Evolutionary conservation across 2,888 invertebrate genomes (phyloP), one percentile per base, ranked within the genome.

Genomic region (Andrena chrysosceles): DNA sequence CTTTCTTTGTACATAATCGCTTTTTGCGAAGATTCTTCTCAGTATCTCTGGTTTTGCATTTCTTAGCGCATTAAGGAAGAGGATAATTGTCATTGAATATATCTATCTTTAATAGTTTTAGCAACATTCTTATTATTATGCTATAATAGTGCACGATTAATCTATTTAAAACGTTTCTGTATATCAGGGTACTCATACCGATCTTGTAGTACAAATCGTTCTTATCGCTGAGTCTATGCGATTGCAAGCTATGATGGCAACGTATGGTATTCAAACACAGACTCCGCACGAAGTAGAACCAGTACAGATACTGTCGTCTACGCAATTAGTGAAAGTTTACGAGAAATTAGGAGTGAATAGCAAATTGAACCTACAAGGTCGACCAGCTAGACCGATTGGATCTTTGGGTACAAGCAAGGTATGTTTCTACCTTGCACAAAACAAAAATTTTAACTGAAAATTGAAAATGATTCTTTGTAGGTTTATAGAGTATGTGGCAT

Each of bases 261-360:
- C 99, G 0, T 99, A 99, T 92, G 99, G 99, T 68, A 99, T 99
- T 89, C 99, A 99, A 94, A 99, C 99, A 0, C 99, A 99, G 95
- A 99, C 99, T 0, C 99, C 99, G 0, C 99, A 99, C 90, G 99
- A 99, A 95, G 98, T 99, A 1, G 96, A 96, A 90, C 96, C 96
- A 0, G 97, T 98, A 4, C 99, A 99, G 95, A 98, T 99, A 85
- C 99, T 99, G 97, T 98, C 99, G 77, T 98, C 98, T 0, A 96
- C 96, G 7, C 97, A 98, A 91, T 93, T 98, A 31, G 98, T 98
- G 0, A 97, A 97, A 92, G 97, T 98, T n/a, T 99, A 99, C 93
- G 96, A 98, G 91, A 97, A 98, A 93, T 95, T 99, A 70, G 99
- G 99, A 0, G 96, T 99, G 0, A 99, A 99, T 93, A 95, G 96